Evolutionary conservation across 2,888 invertebrate genomes (phyloP).

Genomic region (Eremobia ochroleuca): DNA sequence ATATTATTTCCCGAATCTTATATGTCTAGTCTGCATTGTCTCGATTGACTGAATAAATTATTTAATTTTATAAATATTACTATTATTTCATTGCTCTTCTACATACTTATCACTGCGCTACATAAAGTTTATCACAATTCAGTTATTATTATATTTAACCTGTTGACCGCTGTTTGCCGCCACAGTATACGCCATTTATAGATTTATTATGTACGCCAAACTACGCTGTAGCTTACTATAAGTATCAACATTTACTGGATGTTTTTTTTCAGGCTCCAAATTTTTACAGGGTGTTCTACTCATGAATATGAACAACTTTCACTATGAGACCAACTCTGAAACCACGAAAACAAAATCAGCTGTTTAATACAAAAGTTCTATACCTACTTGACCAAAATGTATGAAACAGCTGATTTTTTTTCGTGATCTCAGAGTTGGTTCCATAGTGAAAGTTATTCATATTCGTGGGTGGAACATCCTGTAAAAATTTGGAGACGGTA

Average conservation of each 20-base stretch:
- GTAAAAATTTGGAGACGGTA: too few species aligned
- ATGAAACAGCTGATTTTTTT: too few species aligned
- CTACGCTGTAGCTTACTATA: not conserved
- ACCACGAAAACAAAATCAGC: too few species aligned
- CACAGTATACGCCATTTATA: constrained; percentile 1
- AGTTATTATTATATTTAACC: constrained; percentile 35
- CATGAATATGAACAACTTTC: too few species aligned
- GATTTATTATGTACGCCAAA: not conserved
- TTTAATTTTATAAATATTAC: constrained; percentile 20
- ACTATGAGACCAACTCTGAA: too few species aligned
- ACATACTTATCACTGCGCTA: constrained; percentile 22
- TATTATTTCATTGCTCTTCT: constrained; percentile 25
- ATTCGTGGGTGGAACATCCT: too few species aligned
- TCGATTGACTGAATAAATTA: constrained; percentile 64
- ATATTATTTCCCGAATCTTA: constrained; percentile 24
- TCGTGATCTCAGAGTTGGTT: too few species aligned
- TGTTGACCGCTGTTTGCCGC: constrained; percentile 25
- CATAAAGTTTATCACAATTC: constrained; percentile 39
- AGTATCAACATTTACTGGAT: constrained; percentile 1
- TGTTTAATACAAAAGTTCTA: too few species aligned
- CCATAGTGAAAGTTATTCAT: too few species aligned
- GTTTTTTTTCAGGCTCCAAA: too few species aligned
- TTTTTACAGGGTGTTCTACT: too few species aligned
- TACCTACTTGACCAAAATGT: too few species aligned
- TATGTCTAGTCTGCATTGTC: constrained; percentile 49